Evolutionary conservation across 1,140 invertebrate species (phyloP).

Genomic region (Holcopasites calliopsidis): DNA sequence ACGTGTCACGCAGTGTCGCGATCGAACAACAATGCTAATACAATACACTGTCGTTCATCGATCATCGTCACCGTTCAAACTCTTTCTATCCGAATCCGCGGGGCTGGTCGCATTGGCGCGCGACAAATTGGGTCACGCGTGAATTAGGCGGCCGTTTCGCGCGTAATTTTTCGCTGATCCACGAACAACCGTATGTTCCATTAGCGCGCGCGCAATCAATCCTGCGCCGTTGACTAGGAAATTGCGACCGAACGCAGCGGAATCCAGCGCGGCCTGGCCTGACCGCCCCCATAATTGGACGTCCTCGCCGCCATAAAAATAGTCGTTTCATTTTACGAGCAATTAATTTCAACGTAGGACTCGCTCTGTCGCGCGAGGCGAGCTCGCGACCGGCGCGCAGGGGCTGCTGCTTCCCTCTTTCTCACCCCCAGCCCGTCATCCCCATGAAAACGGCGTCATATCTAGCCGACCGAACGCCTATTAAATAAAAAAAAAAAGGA

Average conservation of each 20-base stretch:
- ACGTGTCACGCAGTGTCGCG: no score
- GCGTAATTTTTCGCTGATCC: slow-evolving; percentile 31
- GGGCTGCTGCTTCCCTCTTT: background rate
- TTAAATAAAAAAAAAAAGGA: slow-evolving; percentile 23
- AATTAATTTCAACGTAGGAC: slow-evolving; percentile 68
- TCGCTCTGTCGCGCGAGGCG: slow-evolving; percentile 27
- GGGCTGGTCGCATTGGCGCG: background rate
- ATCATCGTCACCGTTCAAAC: background rate
- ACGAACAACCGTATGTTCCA: slow-evolving; percentile 23
- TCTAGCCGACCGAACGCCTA: slow-evolving; percentile 22
- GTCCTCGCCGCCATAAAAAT: slow-evolving; percentile 63
- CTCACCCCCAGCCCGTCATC: slow-evolving; percentile 3
- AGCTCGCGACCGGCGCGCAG: background rate
- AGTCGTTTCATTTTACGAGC: slow-evolving; percentile 70
- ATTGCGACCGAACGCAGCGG: slow-evolving; percentile 41
- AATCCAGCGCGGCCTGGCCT: background rate
- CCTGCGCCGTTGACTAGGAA: slow-evolving; percentile 29
- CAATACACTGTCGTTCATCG: no score
- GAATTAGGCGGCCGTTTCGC: background rate
- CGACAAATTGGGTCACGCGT: background rate
- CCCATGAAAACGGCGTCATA: slow-evolving; percentile 31
- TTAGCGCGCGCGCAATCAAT: slow-evolving; percentile 47
- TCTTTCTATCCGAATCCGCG: background rate
- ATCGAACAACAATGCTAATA: no score
- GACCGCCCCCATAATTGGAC: slow-evolving; percentile 61